phyloP scores from a whole-genome alignment of 1,140 invertebrate genomes.

The Scaptomyza graminum region DNA sequence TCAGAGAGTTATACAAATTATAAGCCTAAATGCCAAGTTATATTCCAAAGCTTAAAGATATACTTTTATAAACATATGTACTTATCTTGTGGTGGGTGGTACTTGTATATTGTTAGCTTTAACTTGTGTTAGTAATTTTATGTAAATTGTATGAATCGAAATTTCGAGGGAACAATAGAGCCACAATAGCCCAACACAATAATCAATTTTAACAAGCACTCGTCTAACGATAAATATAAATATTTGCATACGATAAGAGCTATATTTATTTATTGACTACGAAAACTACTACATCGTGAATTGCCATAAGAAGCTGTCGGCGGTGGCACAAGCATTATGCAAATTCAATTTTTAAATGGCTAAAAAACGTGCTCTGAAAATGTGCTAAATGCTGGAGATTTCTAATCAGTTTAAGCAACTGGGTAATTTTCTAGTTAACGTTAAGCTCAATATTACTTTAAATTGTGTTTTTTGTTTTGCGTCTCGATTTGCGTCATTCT shows the following conservation, averaged over 20 bases:
- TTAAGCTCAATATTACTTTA: background rate
- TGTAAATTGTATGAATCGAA: constrained; percentile 3
- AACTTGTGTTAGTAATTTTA: background rate
- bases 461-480: background rate
- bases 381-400: background rate
- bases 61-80: background rate
- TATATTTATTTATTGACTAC: background rate
- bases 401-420: background rate
- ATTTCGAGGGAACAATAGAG: constrained; percentile 10
- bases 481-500: background rate
- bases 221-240: background rate
- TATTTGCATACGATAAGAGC: constrained; percentile 1
- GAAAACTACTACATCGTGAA: background rate
- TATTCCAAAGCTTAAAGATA: constrained; percentile 28
- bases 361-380: background rate
- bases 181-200: background rate
- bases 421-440: background rate
- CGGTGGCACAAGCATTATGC: background rate
- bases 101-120: background rate
- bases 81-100: background rate
- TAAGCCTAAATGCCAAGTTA: constrained; percentile 59
- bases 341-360: background rate
- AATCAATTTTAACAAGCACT: background rate
- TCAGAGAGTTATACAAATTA: constrained; percentile 52
- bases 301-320: background rate